Evolutionary conservation across 2,888 invertebrate species (phyloP), one percentile per base, ranked within the genome.

Genomic region (Pharmacophagus antenor): DNA sequence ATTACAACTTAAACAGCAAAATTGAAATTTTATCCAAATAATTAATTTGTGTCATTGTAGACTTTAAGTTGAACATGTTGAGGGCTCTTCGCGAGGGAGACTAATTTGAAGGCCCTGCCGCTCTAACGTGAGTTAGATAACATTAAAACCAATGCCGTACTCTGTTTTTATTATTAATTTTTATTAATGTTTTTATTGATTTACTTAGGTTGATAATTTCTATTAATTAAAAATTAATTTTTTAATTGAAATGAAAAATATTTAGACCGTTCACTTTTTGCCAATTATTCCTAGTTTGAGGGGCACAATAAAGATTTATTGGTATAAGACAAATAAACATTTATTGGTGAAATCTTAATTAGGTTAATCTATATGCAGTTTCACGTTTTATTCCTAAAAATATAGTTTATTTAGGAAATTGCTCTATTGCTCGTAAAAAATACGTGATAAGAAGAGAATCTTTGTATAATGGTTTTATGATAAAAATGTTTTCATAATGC

Each of bases 21-120:
- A 31, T 15, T 31, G 42, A 42, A 42, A 7, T 17, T 42, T 42
- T 42, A 18, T 0, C 17, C 27, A 21, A 17, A 31, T 20, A 50
- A 50, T 50, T 50, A 23, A n/a, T n/a, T 48, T 23, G 31, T 6
- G 18, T 27, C 27, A 31, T 27, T 50, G 50, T 31, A 50, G 50
- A 50, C 31, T 50, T 50, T 17, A 31, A 50, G 50, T 50, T 50
- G 50, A 25, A 50, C 50, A 18, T 27, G 25, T 31, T 27, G 20
- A 50, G 50, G 27, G 21, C 50, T 50, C 50, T 50, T 31, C 8
- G 31, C 31, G 17, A 25, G 17, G 31, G 27, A 50, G 48, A 27
- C 50, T 50, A 50, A 50, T 50, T 50, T 27, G 23, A 17, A 18
- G 17, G 50, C 20, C n/a, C 27, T 31, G 50, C 50, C 27, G 50